phyloP scores from a whole-genome alignment of 2,797 vertebrate species.

The Lemur catta region DNA sequence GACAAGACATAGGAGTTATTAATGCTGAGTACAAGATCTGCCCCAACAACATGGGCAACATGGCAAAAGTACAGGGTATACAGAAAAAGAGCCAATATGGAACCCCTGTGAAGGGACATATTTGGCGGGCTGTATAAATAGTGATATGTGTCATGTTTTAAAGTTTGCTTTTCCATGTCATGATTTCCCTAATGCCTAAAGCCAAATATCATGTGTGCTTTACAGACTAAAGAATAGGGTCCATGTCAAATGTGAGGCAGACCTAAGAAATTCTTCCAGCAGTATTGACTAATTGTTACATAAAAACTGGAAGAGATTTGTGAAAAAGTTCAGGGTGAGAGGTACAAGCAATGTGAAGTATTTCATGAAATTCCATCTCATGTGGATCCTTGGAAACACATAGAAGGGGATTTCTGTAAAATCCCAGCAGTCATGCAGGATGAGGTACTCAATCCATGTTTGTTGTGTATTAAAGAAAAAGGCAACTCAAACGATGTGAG shows the following conservation, averaged over 20 bases:
- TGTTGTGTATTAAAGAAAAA: neutral
- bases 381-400: neutral
- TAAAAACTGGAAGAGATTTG: neutral
- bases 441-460: neutral
- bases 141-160: neutral
- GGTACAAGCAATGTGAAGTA: neutral
- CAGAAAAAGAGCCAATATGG: neutral
- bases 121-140: neutral
- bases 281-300: too few species aligned
- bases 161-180: neutral
- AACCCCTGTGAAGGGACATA: neutral
- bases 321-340: neutral
- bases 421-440: neutral
- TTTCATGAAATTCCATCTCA: neutral
- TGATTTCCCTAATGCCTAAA: neutral
- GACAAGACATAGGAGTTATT: neutral
- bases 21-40: neutral
- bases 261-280: neutral
- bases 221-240: too few species aligned
- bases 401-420: neutral
- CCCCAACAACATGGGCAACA: too few species aligned
- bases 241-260: too few species aligned
- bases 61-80: neutral
- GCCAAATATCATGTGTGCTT: neutral
- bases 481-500: neutral